Evolutionary conservation across 2,797 vertebrate genomes (phyloP), one percentile per base, ranked within the genome.

Genomic region (Poecilia gillii): DNA sequence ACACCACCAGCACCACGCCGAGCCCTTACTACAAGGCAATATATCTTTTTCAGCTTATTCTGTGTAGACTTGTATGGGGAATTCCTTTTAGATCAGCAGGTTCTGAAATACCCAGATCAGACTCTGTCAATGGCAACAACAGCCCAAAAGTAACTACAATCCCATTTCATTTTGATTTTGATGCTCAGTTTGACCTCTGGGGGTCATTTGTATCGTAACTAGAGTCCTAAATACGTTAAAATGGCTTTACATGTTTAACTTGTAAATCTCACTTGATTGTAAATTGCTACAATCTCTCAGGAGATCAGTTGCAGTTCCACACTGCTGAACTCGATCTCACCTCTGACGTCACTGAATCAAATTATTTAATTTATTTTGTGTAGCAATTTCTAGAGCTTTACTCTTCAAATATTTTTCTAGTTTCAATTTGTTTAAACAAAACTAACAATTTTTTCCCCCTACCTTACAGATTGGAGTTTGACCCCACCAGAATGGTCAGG

Each of bases 391-490:
- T 66, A 66, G 11, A 66, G 18, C 8, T 41, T 62, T 64, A 36
- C 8, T 33, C 7, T 13, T 39, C 2, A 39, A 39, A 66, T 9
- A 39, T 84, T 80, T 79, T 47, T 74, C n/a, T 23, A 74, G 13
- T 87, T 72, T 85, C 45, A 31, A 28, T 45, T 68, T 75, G 55
- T 72, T 79, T 49, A 64, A 76, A 87, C 76, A 79, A 74, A 84
- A 77, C 47, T 64, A 81, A 23, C 80, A n/a, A 88, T 46, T 51
- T 1, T 68, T 6, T 77, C 16, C 92, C 6, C 96, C 75, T 94
- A 2, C 76, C 66, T 96, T 96, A 33, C 95, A 97, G 97, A 93
- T 96, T 95, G 85, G 97, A 97, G 87, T 96, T 92, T 68, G 96
- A 96, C 79, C 81, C 93, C 68, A 94, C 96, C 76, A 95, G 92